These are phyloP conservation scores for Neoscelio sp. DNA, from an alignment of 2,888 invertebrate genomes.

Conservation along the genomic window DNA sequence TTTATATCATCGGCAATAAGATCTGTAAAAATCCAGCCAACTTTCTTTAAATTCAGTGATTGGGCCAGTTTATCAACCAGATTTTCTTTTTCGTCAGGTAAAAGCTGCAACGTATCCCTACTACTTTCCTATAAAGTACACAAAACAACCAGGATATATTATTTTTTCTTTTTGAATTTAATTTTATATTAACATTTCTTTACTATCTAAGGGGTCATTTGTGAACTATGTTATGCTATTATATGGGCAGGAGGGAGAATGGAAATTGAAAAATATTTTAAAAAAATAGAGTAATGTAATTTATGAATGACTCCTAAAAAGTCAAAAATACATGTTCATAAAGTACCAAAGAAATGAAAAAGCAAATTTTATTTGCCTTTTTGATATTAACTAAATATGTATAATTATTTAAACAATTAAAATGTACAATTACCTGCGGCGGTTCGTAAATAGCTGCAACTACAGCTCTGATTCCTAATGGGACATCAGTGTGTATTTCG, in stretches of 20 bases:
- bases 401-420: slow-evolving; percentile 12
- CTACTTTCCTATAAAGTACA: slow-evolving; percentile 86
- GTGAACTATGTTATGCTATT: too few relatives aligned
- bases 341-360: too few relatives aligned
- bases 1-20: slow-evolving; percentile 93
- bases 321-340: too few relatives aligned
- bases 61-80: slow-evolving; percentile 90
- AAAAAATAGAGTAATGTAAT: too few relatives aligned
- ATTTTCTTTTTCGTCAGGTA: slow-evolving; percentile 88
- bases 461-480: slow-evolving; percentile 94
- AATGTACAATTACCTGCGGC: slow-evolving; percentile 88
- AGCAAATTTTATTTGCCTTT: too few relatives aligned
- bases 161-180: too few relatives aligned
- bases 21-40: slow-evolving; percentile 99
- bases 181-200: too few relatives aligned
- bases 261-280: too few relatives aligned
- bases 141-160: too few relatives aligned
- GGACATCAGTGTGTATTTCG: slow-evolving; percentile 96
- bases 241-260: too few relatives aligned
- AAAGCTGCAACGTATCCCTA: slow-evolving; percentile 88
- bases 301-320: too few relatives aligned
- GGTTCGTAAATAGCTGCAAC: slow-evolving; percentile 99
- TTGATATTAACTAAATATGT: slow-evolving; percentile 16
- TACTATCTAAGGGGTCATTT: too few relatives aligned
- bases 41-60: slow-evolving; percentile 90